Evolutionary conservation across 2,797 vertebrate genomes (phyloP), one percentile per base, ranked within the genome.

Genomic region (Falco naumanni): DNA sequence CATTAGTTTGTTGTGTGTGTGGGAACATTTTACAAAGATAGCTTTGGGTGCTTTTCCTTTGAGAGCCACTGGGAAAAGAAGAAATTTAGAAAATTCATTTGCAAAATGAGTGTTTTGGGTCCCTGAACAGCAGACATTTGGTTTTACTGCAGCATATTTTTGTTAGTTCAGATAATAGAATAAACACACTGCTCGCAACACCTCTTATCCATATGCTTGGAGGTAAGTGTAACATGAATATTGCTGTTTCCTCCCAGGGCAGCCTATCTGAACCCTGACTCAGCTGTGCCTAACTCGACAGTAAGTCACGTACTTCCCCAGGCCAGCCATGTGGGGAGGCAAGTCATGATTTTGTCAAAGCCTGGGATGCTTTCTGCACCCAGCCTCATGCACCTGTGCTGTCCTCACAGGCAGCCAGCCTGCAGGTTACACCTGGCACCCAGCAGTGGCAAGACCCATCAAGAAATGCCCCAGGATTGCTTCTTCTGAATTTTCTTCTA

Each of bases 11-110:
- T 77, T 45, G 17, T 37, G 13, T 43, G 37, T 83, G 57, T 76
- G 93, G 91, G 97, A 97, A 90, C 64, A 61, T 53, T 81, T 94
- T 91, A 41, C 74, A 87, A 63, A 86, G 64, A 18, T 1, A 37
- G 6, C 0, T 0, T 0, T 3, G 56, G 25, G 16, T 51, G 34
- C 14, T 78, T 81, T 87, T 70, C 92, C 81, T 64, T 64, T 53
- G 81, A 83, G 90, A 92, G 13, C 16, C 21, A 51, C 17, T 24
- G 54, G 48, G 57, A 54, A 72, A 21, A 77, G 54, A 57, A 57
- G 77, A 26, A 28, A 10, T 63, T 91, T 50, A 93, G 54, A 77
- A 89, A 82, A 84, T 79, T 83, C 50, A 69, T 83, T 85, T 84
- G 63, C n/a, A 84, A 64, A 92, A 80, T 57, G n/a, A 71, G 28